Evolutionary conservation across 2,113 vertebrate species (phyloP), one percentile per base, ranked within the genome.

Genomic region (Austrofundulus limnaeus): DNA sequence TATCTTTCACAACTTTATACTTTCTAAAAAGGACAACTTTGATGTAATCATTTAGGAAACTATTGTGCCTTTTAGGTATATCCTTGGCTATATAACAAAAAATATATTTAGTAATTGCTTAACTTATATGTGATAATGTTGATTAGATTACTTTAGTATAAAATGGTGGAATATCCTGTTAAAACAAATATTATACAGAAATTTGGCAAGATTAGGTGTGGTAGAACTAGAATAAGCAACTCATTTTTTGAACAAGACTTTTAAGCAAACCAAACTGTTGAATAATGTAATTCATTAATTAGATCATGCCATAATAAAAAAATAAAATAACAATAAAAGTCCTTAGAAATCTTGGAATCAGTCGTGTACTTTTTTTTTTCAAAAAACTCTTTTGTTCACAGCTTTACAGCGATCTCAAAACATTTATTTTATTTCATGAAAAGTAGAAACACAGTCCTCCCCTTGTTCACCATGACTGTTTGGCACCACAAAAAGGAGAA

Each of bases 11-110:
- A 50, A 48, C 17, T 76, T 82, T 52, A 43, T 63, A 3, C 53
- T 72, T 57, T 41, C n/a, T 34, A 67, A 67, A 52, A 68, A 58
- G 23, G 66, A 51, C 20, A 67, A 57, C 34, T 14, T 16, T 71
- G 51, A 66, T 2, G n/a, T 78, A 47, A 48, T 17, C 25, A 10
- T 42, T 58, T 75, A 67, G 7, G 15, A 55, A 60, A 37, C 57
- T 54, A 49, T 11, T 42, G 16, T 55, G 61, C 13, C 28, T 19
- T 24, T 58, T 24, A 21, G 69, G 47, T 65, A 31, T 28, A 54
- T 51, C 11, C 13, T 48, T 20, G 15, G 54, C 6, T 54, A 7
- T 4, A 45, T 54, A 48, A 66, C 28, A 24, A 24, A 31, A 21
- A n/a, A n/a, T 1, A 15, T 13, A 28, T 42, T 14, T 24, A 31